Evolutionary conservation across 2,888 invertebrate species (phyloP).

Genomic region (Lithophane ornitopus): DNA sequence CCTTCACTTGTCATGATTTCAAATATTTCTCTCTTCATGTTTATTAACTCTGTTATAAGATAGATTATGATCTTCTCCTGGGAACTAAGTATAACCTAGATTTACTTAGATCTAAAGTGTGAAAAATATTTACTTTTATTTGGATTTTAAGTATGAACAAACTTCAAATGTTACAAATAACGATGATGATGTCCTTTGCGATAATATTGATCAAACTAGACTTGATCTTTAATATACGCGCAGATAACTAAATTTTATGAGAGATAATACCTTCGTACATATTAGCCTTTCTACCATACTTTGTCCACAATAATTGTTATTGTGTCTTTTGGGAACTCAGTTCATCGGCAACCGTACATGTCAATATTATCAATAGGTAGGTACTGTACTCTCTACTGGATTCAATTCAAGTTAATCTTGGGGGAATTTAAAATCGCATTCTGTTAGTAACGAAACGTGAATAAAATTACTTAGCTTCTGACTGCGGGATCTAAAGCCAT

Average conservation of each 20-base stretch:
- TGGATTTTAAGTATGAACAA: not conserved
- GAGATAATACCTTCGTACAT: not conserved
- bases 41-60: constrained; percentile 7
- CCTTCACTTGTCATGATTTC: constrained; percentile 46
- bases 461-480: constrained; percentile 19
- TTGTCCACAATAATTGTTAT: constrained; percentile 1
- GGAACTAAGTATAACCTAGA: constrained; percentile 18
- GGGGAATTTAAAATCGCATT: constrained; percentile 7
- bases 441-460: constrained; percentile 15
- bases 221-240: not conserved
- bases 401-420: constrained; percentile 20
- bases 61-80: not conserved
- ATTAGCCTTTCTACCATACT: not conserved
- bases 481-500: constrained; percentile 11
- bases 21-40: constrained; percentile 27
- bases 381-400: not conserved
- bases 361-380: constrained; percentile 11
- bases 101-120: not conserved
- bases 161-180: not conserved
- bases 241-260: not conserved
- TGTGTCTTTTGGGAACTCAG: constrained; percentile 10
- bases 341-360: constrained; percentile 11
- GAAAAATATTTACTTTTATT: not conserved
- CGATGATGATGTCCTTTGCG: not conserved
- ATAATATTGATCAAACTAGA: constrained; percentile 4